Percentiles rank a stretch among this genome's conserved stretches.
Conservation (phyloP, 2,888 invertebrate genomes). For the Watsonalla binaria region DNA sequence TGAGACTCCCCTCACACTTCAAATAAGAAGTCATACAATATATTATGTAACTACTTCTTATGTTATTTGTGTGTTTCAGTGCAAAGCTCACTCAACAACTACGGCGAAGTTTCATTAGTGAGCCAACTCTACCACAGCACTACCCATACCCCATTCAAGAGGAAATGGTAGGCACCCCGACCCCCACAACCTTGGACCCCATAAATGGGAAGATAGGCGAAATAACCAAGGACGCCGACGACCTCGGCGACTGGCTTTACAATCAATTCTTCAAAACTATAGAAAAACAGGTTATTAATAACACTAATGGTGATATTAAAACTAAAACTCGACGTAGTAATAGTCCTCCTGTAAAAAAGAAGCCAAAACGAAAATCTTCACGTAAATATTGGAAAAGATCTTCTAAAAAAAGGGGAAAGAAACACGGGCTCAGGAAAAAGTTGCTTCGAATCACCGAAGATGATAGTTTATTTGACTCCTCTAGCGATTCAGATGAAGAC, state of each 20-base stretch:
- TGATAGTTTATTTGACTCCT: constrained; percentile 58
- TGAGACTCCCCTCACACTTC: too few relatives aligned
- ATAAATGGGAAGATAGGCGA: constrained; percentile 42
- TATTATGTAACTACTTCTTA: too few relatives aligned
- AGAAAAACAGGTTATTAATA: constrained; percentile 64
- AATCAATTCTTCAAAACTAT: constrained; percentile 71
- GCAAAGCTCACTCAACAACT: constrained; percentile 44
- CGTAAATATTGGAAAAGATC: constrained; percentile 27
- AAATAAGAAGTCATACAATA: too few relatives aligned
- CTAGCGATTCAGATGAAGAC: constrained; percentile 18
- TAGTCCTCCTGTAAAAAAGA: constrained; percentile 11
- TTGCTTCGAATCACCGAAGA: constrained; percentile 57
- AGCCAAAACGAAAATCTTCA: constrained; percentile 23
- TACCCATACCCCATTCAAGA: constrained; percentile 13
- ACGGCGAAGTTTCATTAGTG: constrained; percentile 31
- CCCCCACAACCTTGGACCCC: constrained; percentile 16
- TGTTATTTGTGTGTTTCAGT: constrained; percentile 36
- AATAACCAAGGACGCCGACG: constrained; percentile 52
- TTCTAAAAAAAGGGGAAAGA: constrained; percentile 27
- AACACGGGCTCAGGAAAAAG: constrained; percentile 42
- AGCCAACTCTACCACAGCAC: constrained; percentile 29
- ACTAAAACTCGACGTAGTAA: constrained; percentile 46
- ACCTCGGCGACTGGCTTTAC: constrained; percentile 67
- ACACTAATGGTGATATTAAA: constrained; percentile 36
- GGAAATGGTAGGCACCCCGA: constrained; percentile 19